Conservation (phyloP, 2,797 vertebrate species). For the Thamnophis elegans region DNA sequence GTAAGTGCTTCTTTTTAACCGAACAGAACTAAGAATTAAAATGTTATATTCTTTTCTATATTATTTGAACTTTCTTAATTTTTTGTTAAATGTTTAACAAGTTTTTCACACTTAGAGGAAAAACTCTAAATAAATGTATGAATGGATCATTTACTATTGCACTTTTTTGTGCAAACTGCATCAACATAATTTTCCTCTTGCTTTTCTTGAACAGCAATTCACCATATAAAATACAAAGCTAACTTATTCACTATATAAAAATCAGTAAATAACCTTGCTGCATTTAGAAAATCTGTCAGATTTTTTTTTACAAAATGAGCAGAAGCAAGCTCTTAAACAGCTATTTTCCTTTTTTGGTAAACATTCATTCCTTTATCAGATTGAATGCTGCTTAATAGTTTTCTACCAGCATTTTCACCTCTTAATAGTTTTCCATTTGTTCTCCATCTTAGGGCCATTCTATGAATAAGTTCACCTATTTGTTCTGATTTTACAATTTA, state of each 20-base stretch:
- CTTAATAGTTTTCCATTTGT: neutral
- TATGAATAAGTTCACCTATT: neutral
- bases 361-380: neutral
- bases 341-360: neutral
- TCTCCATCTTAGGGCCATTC: neutral
- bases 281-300: neutral
- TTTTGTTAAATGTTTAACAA: neutral
- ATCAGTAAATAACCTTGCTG: neutral
- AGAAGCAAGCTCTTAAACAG: neutral
- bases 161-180: slow-evolving; percentile 22
- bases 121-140: slow-evolving; percentile 26
- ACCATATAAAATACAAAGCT: neutral
- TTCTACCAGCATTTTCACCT: neutral
- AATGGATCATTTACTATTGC: neutral
- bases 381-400: neutral
- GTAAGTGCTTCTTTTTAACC: neutral
- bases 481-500: neutral
- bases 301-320: neutral
- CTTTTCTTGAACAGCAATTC: neutral
- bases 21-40: slow-evolving; percentile 23
- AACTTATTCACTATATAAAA: neutral
- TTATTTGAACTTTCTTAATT: slow-evolving; percentile 29
- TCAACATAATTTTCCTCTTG: neutral
- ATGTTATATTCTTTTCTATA: slow-evolving; percentile 9
- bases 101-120: neutral